Base-by-base conservation (phyloP, 2,113 vertebrate genomes). In the Symphodus melops region DNA sequence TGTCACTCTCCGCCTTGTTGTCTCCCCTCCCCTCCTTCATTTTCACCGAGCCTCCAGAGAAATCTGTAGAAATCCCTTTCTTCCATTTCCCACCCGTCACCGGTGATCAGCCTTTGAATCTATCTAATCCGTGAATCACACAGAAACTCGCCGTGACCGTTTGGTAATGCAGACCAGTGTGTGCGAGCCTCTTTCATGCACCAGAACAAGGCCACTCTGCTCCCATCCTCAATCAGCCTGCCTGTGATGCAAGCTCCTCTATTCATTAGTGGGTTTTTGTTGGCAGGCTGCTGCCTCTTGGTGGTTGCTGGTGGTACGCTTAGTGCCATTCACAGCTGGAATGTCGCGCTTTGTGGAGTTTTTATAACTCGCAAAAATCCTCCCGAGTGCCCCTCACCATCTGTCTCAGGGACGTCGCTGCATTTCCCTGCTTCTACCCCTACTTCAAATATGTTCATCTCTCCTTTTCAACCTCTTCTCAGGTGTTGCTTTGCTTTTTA, bases 51-150 rank as follows among this genome's bases (percentile, higher is more conserved):
- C 69, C 25, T 36, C 41, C 19, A 9, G 51, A 69, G 71, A 83
- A 86, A 81, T 75, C 68, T 85, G 58, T 21, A 61, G 73, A 81
- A 82, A 84, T 72, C 70, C 77, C 62, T 74, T 82, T 56, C 69
- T 56, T 81, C 79, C 66, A 81, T 87, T 88, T 81, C 77, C 87
- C 59, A 57, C 25, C 77, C 59, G 81, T 89, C 89, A 82, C 79
- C 14, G 75, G 46, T 60, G 72, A 90, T 90, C 86, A 86, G 75
- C 9, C 75, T 77, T 33, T 11, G 41, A 83, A 81, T 90, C 74
- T 33, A 51, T 86, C 82, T 62, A 67, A 61, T 77, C 64, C 53
- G 25, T 17, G 2, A 37, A 59, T 83, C 66, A 25, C 58, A 48
- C 56, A 41, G 28, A 46, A 73, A 55, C 46, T 36, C 68, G 0